phyloP scores from a whole-genome alignment of 1,140 invertebrate genomes.

The Musca domestica region DNA sequence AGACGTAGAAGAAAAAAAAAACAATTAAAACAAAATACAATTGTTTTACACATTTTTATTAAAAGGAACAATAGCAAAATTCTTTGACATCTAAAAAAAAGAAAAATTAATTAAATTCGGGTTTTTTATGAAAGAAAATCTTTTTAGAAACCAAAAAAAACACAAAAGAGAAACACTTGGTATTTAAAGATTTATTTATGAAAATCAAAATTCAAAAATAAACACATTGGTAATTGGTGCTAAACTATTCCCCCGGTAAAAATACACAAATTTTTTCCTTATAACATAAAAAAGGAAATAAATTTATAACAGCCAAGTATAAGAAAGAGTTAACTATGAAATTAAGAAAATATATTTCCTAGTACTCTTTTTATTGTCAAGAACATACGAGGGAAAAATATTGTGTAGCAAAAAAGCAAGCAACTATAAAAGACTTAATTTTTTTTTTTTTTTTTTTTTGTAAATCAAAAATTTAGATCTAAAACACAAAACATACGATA shows the following conservation, averaged over 20 bases:
- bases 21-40: neutral
- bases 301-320: no score
- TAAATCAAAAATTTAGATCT: neutral
- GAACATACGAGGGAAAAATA: neutral
- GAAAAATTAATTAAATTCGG: no score
- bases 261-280: no score
- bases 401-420: neutral
- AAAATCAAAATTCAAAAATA: no score
- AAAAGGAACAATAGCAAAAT: neutral
- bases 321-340: neutral
- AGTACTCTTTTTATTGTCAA: neutral
- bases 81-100: neutral
- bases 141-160: no score
- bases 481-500: constrained; percentile 10
- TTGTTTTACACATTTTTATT: neutral
- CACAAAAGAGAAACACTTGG: no score
- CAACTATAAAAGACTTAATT: constrained; percentile 9
- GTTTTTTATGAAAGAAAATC: no score
- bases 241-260: no score
- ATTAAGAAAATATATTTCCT: neutral
- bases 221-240: no score
- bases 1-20: neutral
- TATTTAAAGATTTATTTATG: no score
- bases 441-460: neutral
- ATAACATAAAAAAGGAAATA: no score